These are phyloP conservation scores for Halictus rubicundus DNA, from an alignment of 1,140 invertebrate species.

Conservation along the genomic window DNA sequence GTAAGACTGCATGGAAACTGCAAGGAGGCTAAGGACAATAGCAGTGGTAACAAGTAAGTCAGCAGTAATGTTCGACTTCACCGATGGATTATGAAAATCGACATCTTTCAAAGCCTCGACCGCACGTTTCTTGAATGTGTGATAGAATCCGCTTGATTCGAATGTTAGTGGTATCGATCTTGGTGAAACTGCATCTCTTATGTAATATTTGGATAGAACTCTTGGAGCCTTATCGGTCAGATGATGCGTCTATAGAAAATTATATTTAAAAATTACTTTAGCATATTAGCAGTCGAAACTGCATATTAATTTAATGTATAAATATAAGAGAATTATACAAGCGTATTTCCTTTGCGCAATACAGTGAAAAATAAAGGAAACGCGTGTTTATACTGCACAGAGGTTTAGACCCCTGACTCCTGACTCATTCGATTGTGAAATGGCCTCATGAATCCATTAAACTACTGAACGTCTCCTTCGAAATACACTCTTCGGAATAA, in stretches of 20 bases:
- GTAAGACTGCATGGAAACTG: slow-evolving; percentile 74
- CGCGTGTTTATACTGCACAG: too few species aligned
- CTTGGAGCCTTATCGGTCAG: slow-evolving; percentile 79
- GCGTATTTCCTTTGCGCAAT: too few species aligned
- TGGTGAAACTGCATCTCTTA: slow-evolving; percentile 80
- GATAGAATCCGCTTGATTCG: slow-evolving; percentile 86
- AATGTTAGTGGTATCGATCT: slow-evolving; percentile 86
- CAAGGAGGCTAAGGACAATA: slow-evolving; percentile 80
- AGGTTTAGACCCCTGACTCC: too few species aligned
- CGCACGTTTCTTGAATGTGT: slow-evolving; percentile 83
- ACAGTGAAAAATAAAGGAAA: too few species aligned
- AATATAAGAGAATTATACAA: too few species aligned
- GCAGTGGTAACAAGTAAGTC: slow-evolving; percentile 81
- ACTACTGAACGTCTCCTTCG: too few species aligned
- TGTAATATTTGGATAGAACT: slow-evolving; percentile 83
- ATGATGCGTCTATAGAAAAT: slow-evolving; percentile 80
- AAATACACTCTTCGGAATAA: too few species aligned
- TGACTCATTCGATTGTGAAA: too few species aligned
- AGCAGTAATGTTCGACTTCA: slow-evolving; percentile 79
- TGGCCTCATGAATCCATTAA: too few species aligned
- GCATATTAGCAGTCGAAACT: too few species aligned
- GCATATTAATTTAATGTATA: too few species aligned
- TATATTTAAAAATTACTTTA: background rate
- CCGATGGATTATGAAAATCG: slow-evolving; percentile 73
- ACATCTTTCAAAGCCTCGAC: slow-evolving; percentile 80